These are phyloP conservation scores for Ganaspis sp. DNA, from an alignment of 1,140 invertebrate species.

Conservation along the genomic window DNA sequence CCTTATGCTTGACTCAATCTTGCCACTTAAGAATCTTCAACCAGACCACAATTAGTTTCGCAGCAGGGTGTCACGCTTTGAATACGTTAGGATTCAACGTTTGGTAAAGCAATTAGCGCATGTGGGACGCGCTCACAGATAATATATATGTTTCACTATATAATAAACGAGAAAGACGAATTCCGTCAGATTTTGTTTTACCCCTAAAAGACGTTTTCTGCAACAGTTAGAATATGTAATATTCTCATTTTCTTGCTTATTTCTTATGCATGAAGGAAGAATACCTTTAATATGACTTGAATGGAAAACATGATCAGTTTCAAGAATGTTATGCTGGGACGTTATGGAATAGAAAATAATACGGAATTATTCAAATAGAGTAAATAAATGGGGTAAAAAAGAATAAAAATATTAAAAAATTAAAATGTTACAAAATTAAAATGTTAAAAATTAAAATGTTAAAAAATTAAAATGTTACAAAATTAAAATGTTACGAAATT, in stretches of 20 bases:
- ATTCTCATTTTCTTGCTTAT: neutral
- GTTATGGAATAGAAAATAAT: too few species aligned
- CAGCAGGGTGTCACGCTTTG: slow-evolving; percentile 20
- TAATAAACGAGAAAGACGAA: neutral
- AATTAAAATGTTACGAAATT: too few species aligned
- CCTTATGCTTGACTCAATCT: neutral
- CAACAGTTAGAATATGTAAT: neutral
- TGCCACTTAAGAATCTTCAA: slow-evolving; percentile 19
- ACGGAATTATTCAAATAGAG: too few species aligned
- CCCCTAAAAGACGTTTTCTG: neutral
- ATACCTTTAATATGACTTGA: too few species aligned
- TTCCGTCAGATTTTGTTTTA: neutral
- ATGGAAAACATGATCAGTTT: too few species aligned
- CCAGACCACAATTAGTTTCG: slow-evolving; percentile 28
- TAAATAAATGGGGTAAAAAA: too few species aligned
- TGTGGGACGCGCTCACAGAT: neutral
- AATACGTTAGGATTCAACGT: neutral
- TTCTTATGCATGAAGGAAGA: too few species aligned
- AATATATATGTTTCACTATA: neutral
- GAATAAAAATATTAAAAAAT: too few species aligned
- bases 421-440: too few species aligned
- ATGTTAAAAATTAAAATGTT: too few species aligned
- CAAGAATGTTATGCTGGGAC: too few species aligned
- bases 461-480: too few species aligned
- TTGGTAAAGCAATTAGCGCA: slow-evolving; percentile 4